These are phyloP conservation scores for Cebidichthys violaceus DNA, from an alignment of 2,113 vertebrate genomes.

Conservation along the genomic window DNA sequence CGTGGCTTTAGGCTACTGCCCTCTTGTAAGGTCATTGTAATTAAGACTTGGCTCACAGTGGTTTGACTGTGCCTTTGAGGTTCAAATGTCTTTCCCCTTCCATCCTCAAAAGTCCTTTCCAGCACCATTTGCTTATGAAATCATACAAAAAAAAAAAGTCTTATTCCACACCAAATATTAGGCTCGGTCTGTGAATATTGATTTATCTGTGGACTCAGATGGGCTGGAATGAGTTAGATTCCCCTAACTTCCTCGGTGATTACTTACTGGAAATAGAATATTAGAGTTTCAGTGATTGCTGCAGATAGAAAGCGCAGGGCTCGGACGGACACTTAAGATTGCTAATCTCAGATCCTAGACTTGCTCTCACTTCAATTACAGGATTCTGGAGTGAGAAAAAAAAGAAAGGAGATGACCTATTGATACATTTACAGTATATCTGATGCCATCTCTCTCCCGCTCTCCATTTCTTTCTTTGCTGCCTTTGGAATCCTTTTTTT, in stretches of 20 bases:
- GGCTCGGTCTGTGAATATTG: conserved; percentile 77
- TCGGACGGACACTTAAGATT: conserved; percentile 70
- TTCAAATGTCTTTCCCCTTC: conserved; percentile 76
- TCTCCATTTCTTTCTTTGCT: conserved; percentile 8
- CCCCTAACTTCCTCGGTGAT: conserved; percentile 75
- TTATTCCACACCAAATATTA: conserved; percentile 77
- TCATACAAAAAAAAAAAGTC: conserved; percentile 66
- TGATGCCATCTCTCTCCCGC: conserved; percentile 19
- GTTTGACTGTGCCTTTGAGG: conserved; percentile 77
- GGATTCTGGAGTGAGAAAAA: conserved; percentile 30
- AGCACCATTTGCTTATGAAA: conserved; percentile 69
- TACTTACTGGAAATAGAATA: conserved; percentile 82
- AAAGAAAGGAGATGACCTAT: conserved; percentile 57
- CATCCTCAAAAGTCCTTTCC: conserved; percentile 71
- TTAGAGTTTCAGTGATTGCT: conserved; percentile 77
- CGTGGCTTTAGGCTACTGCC: conserved; percentile 71
- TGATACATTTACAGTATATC: conserved; percentile 49
- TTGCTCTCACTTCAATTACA: conserved; percentile 71
- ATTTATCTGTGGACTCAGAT: conserved; percentile 75
- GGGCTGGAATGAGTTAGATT: conserved; percentile 77
- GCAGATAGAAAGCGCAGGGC: conserved; percentile 50
- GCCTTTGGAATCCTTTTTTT: not conserved
- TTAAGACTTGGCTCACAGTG: conserved; percentile 78
- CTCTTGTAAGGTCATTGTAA: conserved; percentile 82
- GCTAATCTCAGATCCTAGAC: conserved; percentile 74